Base-by-base conservation (phyloP, 2,888 invertebrate species). In the Microctonus hyperodae region DNA sequence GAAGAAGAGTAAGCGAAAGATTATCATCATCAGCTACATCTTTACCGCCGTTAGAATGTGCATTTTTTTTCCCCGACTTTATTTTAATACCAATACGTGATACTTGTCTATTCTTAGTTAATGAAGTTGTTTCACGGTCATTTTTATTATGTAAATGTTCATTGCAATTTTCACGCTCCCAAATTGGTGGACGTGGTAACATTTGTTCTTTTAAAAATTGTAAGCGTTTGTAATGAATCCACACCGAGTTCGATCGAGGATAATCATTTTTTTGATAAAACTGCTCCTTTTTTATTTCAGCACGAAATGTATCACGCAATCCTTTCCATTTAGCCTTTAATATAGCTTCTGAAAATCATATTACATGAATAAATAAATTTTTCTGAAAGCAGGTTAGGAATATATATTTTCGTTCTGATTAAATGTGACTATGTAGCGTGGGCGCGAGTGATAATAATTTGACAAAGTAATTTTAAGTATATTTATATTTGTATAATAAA, bases 191-290 rank as follows among this genome's bases (percentile, higher is more conserved):
- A 35, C 79, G 75, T 5, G 82, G 81, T 58, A 80, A 63, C 83
- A 85, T 83, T 70, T 84, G 84, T 7, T 83, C 83, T 69, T 82
- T 84, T n/a, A 84, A 76, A 66, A 85, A 85, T 25, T 81, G 78
- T 50, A 85, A 75, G 25, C 81, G 80, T 67, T 84, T 81, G 72
- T 81, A 84, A 65, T 84, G 83, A 37, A 81, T 81, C 85, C 85
- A 85, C 37, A 80, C 76, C 22, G 83, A 81, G 20, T 81, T 77
- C 40, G 76, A 79, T 31, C 79, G 76, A 37, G 77, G 76, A 37
- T 74, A 80, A 69, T 81, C 81, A 63, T 77, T 81, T 70, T 79
- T 79, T 11, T 76, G 69, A 35, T 76, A 81, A n/a, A 80, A 79
- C 53, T 78, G 77, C 25, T 83, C 82, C 67, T 84, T 84, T 67